Percentiles rank a stretch among this genome's conserved stretches.
These are phyloP conservation scores for Xanthorhoe designata DNA, from an alignment of 2,888 invertebrate species.

Conservation along the genomic window DNA sequence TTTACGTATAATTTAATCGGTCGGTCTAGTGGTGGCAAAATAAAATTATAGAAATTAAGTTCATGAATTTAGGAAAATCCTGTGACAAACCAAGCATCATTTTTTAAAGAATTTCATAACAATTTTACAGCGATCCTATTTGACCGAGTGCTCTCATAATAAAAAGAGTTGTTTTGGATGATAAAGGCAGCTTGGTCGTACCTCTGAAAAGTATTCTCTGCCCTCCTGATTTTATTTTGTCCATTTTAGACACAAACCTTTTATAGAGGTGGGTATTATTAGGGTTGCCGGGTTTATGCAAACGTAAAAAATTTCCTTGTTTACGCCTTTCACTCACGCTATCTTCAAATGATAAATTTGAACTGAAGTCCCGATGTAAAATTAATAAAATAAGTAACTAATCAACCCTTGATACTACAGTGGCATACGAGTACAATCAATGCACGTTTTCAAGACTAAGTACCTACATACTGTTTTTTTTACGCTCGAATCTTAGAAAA, in stretches of 20 bases:
- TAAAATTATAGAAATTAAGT: no score
- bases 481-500: neutral
- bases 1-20: no score
- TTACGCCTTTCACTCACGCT: constrained; percentile 17
- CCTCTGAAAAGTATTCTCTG: constrained; percentile 41
- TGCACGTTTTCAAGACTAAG: neutral
- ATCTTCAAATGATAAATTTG: constrained; percentile 28
- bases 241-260: constrained; percentile 46
- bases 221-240: constrained; percentile 52
- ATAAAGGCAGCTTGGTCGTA: constrained; percentile 46
- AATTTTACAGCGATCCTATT: constrained; percentile 48
- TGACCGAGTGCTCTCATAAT: constrained; percentile 47
- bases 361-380: no score
- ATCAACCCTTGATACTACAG: neutral
- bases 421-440: neutral
- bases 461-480: neutral
- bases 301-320: constrained; percentile 31
- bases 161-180: constrained; percentile 52
- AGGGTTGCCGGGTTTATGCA: constrained; percentile 31
- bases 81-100: neutral
- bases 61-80: neutral
- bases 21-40: no score
- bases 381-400: no score
- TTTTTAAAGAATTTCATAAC: constrained; percentile 40
- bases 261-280: constrained; percentile 17